Percentiles rank a stretch among this genome's conserved stretches.
These are phyloP conservation scores for Caenorhabditis japonica DNA, from an alignment of 2,888 invertebrate genomes.

Conservation along the genomic window DNA sequence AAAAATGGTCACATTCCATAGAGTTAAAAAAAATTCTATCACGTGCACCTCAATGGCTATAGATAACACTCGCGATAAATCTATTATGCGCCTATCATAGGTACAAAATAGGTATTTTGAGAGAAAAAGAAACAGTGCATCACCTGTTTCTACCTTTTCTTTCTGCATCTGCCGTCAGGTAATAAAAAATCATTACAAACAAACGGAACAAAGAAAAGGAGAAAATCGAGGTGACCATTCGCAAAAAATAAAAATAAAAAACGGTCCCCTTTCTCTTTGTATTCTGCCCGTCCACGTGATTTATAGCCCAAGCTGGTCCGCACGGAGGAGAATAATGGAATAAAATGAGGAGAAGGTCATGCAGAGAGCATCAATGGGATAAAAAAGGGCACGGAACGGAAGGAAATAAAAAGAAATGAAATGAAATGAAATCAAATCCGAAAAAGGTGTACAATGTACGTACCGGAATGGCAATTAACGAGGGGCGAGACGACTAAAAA, in stretches of 20 bases:
- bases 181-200: conserved; percentile 48
- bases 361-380: conserved; percentile 17
- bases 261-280: conserved; percentile 28
- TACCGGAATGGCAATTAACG: conserved; percentile 46
- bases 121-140: background rate
- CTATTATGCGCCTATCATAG: too few species aligned
- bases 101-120: conserved; percentile 7
- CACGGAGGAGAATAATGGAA: background rate
- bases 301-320: conserved; percentile 32
- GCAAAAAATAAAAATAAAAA: conserved; percentile 14
- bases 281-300: conserved; percentile 29
- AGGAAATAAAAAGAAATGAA: conserved; percentile 6
- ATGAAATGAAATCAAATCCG: background rate
- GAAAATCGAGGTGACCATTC: conserved; percentile 20
- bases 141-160: conserved; percentile 11
- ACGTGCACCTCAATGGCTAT: too few species aligned
- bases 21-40: too few species aligned
- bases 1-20: too few species aligned
- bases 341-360: conserved; percentile 17
- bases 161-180: conserved; percentile 10
- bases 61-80: too few species aligned
- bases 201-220: conserved; percentile 31
- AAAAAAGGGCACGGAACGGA: conserved; percentile 5
- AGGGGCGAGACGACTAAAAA: too few species aligned
- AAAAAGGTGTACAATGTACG: conserved; percentile 38